Evolutionary conservation across 2,797 vertebrate species (phyloP).

Genomic region (Carcharodon carcharias): DNA sequence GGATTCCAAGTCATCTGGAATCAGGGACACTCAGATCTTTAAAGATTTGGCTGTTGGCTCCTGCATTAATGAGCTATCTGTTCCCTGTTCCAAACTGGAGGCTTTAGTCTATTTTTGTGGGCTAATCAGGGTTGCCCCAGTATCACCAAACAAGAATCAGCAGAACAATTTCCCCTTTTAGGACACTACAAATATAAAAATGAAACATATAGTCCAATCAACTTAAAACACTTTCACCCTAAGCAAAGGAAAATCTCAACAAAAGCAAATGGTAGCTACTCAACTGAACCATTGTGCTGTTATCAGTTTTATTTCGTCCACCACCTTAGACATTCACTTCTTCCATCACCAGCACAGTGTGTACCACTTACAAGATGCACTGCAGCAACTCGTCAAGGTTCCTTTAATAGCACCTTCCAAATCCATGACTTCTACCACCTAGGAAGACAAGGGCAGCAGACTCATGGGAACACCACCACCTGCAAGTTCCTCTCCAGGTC

Average conservation of each 20-base stretch:
- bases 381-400: not conserved
- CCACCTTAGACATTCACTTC: not conserved
- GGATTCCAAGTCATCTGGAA: slow-evolving; percentile 30
- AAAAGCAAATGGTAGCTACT: not conserved
- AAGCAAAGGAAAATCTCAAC: not conserved
- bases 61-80: slow-evolving; percentile 5
- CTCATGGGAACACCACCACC: not conserved
- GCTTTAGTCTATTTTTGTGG: not conserved
- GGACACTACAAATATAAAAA: not conserved
- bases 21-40: not conserved
- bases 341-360: not conserved
- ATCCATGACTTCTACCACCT: not conserved
- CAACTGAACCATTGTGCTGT: not conserved
- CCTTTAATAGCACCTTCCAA: not conserved
- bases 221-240: not conserved
- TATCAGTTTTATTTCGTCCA: not conserved
- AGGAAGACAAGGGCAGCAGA: not conserved
- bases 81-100: not conserved
- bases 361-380: not conserved
- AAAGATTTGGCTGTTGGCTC: not conserved
- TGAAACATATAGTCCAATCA: not conserved
- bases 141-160: not conserved
- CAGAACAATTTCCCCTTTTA: not conserved
- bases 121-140: not conserved
- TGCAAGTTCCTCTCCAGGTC: not conserved